Conservation (phyloP, 37 sponge, comb jelly and placozoan species). For the Axinella damicornis region DNA sequence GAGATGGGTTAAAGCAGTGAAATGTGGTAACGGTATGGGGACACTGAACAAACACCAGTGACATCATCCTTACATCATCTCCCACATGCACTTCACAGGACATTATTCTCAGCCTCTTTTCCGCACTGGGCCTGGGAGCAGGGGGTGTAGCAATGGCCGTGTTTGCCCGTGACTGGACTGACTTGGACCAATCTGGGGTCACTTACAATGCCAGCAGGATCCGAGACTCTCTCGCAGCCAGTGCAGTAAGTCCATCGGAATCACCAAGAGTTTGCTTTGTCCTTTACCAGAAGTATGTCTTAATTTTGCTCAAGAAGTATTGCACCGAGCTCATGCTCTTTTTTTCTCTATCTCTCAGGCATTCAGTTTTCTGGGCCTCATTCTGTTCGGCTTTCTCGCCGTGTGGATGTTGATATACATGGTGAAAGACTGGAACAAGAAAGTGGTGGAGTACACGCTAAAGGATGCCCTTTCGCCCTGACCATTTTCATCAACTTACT, state of each 20-base stretch:
- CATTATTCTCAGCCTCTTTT: constrained; percentile 8
- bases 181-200: too few species aligned
- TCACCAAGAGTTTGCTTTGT: too few species aligned
- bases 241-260: constrained; percentile 4
- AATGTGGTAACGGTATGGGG: too few species aligned
- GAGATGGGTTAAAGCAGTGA: too few species aligned
- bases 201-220: background rate
- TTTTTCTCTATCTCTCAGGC: constrained; percentile 20
- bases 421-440: constrained; percentile 48
- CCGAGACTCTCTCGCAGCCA: background rate
- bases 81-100: too few species aligned
- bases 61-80: too few species aligned
- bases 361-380: constrained; percentile 9
- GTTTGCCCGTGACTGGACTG: constrained; percentile 19
- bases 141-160: constrained; percentile 1
- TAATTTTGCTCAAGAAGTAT: background rate
- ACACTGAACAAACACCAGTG: too few species aligned
- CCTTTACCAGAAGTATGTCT: too few species aligned
- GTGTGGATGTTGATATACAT: constrained; percentile 28
- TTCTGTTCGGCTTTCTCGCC: background rate
- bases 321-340: background rate
- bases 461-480: constrained; percentile 39
- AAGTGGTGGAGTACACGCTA: constrained; percentile 58
- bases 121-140: background rate
- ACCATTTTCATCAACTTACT: background rate